These are phyloP conservation scores for Barypeithes pellucidus DNA, from an alignment of 2,888 invertebrate genomes.

Conservation along the genomic window DNA sequence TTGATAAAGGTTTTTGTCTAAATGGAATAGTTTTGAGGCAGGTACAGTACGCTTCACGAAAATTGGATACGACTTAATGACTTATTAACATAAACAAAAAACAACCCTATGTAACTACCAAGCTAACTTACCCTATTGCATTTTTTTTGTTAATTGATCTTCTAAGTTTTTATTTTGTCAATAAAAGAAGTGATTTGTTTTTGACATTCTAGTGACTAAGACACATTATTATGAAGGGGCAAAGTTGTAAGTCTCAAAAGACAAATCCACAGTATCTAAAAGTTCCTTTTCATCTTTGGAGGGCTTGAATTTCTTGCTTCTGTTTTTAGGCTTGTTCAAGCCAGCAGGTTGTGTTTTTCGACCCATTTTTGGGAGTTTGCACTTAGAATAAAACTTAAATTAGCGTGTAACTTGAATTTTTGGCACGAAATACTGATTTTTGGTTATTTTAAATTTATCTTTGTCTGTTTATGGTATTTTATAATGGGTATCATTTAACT, in stretches of 20 bases:
- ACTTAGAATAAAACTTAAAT: conserved; percentile 14
- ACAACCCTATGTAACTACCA: no score
- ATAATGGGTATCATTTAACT: no score
- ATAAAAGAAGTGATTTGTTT: conserved; percentile 79
- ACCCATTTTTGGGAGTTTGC: conserved; percentile 38
- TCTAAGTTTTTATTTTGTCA: conserved; percentile 80
- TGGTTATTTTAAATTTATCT: conserved; percentile 9
- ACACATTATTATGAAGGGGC: conserved; percentile 69
- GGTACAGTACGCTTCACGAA: no score
- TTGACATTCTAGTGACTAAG: conserved; percentile 82
- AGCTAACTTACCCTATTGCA: conserved; percentile 41
- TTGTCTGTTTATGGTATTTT: conserved; percentile 43
- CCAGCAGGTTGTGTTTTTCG: conserved; percentile 36
- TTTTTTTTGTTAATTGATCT: conserved; percentile 60
- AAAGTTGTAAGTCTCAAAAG: conserved; percentile 73
- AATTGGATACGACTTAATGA: no score
- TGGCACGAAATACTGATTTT: conserved; percentile 26
- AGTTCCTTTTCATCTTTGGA: conserved; percentile 74
- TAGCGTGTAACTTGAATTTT: conserved; percentile 17
- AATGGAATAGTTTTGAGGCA: no score
- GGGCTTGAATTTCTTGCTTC: conserved; percentile 53
- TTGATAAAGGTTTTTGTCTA: no score
- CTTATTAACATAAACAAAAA: no score
- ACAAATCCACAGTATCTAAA: conserved; percentile 74
- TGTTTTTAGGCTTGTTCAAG: conserved; percentile 45